These are phyloP conservation scores for Lasaia peninsularis DNA, from an alignment of 1,140 invertebrate species.

Conservation along the genomic window DNA sequence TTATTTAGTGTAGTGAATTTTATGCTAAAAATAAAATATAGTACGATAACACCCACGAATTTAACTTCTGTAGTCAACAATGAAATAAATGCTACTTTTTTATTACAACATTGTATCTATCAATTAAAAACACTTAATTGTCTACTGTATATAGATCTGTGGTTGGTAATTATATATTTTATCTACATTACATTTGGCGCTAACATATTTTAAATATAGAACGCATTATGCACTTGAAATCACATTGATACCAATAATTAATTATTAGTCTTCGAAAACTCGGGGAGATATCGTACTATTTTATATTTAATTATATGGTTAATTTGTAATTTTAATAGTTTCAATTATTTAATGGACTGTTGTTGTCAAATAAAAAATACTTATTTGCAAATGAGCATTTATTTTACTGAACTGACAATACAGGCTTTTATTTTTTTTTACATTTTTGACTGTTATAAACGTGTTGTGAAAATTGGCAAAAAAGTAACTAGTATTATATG, in stretches of 20 bases:
- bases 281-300: neutral
- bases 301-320: neutral
- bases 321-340: neutral
- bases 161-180: too few relatives aligned
- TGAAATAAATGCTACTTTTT: neutral
- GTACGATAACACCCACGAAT: neutral
- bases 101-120: neutral
- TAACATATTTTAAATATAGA: too few relatives aligned
- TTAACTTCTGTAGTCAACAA: neutral
- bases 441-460: neutral
- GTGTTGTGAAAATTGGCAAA: neutral
- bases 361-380: neutral
- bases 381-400: neutral
- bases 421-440: neutral
- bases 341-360: neutral
- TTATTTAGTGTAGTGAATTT: neutral
- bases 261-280: too few relatives aligned
- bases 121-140: too few relatives aligned
- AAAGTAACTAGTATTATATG: neutral
- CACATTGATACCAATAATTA: too few relatives aligned
- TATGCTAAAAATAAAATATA: neutral
- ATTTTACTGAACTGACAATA: neutral
- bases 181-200: too few relatives aligned
- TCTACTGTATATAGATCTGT: too few relatives aligned
- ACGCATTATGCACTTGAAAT: too few relatives aligned